These are phyloP conservation scores for Polypedilum vanderplanki DNA, from an alignment of 1,140 invertebrate genomes.

Conservation along the genomic window DNA sequence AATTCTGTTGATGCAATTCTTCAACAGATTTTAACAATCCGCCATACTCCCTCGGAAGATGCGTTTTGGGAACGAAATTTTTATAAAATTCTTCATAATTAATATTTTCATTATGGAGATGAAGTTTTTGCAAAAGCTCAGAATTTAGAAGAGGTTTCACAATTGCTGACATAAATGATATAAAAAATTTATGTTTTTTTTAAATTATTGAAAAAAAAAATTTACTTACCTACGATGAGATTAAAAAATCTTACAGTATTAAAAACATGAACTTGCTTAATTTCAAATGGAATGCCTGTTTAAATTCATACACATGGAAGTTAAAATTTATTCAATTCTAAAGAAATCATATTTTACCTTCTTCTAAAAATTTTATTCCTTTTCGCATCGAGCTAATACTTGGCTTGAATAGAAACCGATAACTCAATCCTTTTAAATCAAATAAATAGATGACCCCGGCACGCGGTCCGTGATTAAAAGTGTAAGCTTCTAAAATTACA, in stretches of 20 bases:
- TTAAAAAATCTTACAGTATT: neutral
- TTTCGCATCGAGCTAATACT: neutral
- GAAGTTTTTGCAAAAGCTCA: conserved; percentile 32
- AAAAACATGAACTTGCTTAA: neutral
- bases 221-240: neutral
- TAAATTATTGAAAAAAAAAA: too few relatives aligned
- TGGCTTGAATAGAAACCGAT: neutral
- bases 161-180: neutral
- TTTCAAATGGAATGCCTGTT: neutral
- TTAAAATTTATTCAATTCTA: neutral
- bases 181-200: too few relatives aligned
- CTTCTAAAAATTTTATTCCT: neutral
- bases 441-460: neutral
- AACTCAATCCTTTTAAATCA: neutral
- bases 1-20: conserved; percentile 40
- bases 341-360: neutral
- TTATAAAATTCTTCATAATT: conserved; percentile 44
- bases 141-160: neutral
- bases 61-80: conserved; percentile 43
- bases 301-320: too few relatives aligned
- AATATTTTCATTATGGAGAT: conserved; percentile 42
- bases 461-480: neutral
- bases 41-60: conserved; percentile 47
- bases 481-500: neutral
- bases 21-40: conserved; percentile 44